Base-by-base conservation (phyloP, 2,888 invertebrate species). In the Synergus itoensis region DNA sequence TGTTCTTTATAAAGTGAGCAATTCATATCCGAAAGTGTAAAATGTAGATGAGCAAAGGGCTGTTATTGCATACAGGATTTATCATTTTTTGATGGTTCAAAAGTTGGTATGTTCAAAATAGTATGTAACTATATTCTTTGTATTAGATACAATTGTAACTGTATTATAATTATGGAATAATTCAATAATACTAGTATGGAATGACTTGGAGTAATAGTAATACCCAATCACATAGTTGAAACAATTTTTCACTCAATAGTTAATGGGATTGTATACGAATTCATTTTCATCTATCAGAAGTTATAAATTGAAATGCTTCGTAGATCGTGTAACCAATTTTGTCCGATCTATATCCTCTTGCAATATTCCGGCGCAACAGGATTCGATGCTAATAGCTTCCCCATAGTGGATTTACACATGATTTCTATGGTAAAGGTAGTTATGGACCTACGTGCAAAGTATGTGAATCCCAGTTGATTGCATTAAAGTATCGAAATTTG, bases 401-500 rank as follows among this genome's bases (percentile, higher is more conserved):
- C 73, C 36, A 36, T 53, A 53, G 73, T 73, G 53, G 53, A 53
- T 73, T 73, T 73, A 53, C 36, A 36, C 53, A 36, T 69, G 48
- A 69, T 69, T 69, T 69, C 48, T 48, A 73, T 53, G 73, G 36
- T 53, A n/a, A 73, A 73, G 53, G 16, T 8, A n/a, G 53, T 73
- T 73, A 53, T 73, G 28, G 16, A 21, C 0, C n/a, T 73, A 73
- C 40, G 36, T 73, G 40, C 48, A 36, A 36, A 0, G 48, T 28
- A 9, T 53, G 69, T 48, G 69, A 73, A 73, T 69, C 48, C 48
- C 18, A n/a, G 28, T 36, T 69, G 48, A 69, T 69, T 16, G 28
- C 48, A 48, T 53, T 73, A 53, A 73, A 73, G 48, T 73, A 73
- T 73, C 36, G 53, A 53, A 73, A 73, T 73, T 73, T 73, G 53